Conservation (phyloP, 2,888 invertebrate species). For the Phymatocera aterrima region DNA sequence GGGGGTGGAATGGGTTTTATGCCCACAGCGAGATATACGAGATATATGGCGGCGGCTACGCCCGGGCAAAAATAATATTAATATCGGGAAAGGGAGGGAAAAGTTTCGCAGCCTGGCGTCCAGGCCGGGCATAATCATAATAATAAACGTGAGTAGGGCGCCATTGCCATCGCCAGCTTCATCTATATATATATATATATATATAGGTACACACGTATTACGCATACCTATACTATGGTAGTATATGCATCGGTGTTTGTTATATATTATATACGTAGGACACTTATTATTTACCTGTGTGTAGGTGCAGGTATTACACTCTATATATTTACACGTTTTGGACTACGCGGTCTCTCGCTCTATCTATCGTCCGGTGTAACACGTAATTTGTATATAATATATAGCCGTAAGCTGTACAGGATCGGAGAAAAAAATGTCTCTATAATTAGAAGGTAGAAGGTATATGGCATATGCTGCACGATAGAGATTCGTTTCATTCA, state of each 20-base stretch:
- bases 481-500: too few species aligned
- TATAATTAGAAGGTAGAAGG: too few species aligned
- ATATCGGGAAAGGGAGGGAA: slow-evolving; percentile 74
- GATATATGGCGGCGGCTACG: slow-evolving; percentile 74
- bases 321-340: slow-evolving; percentile 48
- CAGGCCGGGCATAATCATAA: slow-evolving; percentile 72
- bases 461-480: too few species aligned
- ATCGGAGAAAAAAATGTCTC: too few species aligned
- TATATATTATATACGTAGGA: slow-evolving; percentile 42
- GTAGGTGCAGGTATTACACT: slow-evolving; percentile 51
- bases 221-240: slow-evolving; percentile 44
- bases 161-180: slow-evolving; percentile 71
- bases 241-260: slow-evolving; percentile 26
- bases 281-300: slow-evolving; percentile 39
- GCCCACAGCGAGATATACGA: slow-evolving; percentile 74
- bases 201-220: background rate
- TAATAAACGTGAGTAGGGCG: slow-evolving; percentile 72
- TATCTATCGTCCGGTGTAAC: too few species aligned
- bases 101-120: slow-evolving; percentile 69
- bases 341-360: background rate
- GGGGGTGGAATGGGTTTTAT: slow-evolving; percentile 72
- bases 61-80: slow-evolving; percentile 74
- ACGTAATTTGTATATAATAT: slow-evolving; percentile 50
- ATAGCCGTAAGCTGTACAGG: background rate
- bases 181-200: too few species aligned